Evolutionary conservation across 2,113 vertebrate genomes (phyloP).

Genomic region (Arothron firmamentum): DNA sequence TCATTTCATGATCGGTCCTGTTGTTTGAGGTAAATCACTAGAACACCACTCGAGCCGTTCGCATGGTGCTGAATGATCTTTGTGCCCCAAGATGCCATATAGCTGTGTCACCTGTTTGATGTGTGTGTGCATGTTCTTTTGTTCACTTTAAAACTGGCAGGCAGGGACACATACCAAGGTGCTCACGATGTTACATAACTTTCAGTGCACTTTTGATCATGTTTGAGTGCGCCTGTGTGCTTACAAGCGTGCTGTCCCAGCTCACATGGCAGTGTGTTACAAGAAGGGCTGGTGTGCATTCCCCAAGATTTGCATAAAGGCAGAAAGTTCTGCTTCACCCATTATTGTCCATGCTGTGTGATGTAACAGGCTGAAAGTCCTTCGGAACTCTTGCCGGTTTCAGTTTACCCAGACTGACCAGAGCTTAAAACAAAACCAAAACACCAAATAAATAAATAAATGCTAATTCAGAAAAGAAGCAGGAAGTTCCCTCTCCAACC

Average conservation of each 20-base stretch:
- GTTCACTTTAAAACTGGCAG: neutral
- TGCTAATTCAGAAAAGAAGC: constrained; percentile 28
- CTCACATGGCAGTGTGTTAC: constrained; percentile 48
- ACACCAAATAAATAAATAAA: neutral
- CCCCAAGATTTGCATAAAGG: constrained; percentile 56
- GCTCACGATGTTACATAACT: constrained; percentile 1
- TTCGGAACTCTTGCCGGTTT: constrained; percentile 40
- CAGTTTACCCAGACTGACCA: constrained; percentile 27
- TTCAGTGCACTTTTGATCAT: constrained; percentile 2
- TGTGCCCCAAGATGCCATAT: constrained; percentile 2
- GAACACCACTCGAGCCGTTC: constrained; percentile 6
- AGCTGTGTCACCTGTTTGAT: constrained; percentile 8
- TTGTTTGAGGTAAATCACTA: constrained; percentile 20
- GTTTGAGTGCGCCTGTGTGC: constrained; percentile 8
- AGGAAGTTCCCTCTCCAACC: constrained; percentile 10
- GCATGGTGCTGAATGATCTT: neutral
- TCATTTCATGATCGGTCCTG: constrained; percentile 8
- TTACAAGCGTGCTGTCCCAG: constrained; percentile 17
- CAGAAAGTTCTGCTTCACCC: constrained; percentile 37
- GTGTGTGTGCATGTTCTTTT: neutral
- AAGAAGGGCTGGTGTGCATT: constrained; percentile 37
- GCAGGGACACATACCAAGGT: constrained; percentile 2
- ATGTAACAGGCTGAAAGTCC: constrained; percentile 48
- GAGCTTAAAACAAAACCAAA: constrained; percentile 22
- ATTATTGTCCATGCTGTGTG: constrained; percentile 35